These are phyloP conservation scores for Mesitornis unicolor DNA, from an alignment of 2,113 vertebrate genomes.

Conservation along the genomic window DNA sequence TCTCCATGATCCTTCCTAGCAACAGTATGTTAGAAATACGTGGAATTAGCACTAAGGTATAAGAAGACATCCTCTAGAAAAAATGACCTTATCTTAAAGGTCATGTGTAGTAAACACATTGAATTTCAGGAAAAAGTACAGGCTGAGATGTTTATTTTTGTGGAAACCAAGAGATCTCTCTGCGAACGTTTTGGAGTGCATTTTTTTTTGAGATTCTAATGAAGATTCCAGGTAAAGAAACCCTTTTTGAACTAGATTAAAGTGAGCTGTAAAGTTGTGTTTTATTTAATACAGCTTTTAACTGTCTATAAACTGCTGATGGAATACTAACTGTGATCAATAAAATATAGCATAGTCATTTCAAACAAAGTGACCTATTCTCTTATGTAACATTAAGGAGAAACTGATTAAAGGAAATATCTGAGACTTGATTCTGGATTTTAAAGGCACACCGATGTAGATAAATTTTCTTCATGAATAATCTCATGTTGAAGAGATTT, in stretches of 20 bases:
- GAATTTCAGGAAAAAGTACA: not conserved
- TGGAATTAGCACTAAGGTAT: not conserved
- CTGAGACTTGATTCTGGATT: not conserved
- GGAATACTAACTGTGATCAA: not conserved
- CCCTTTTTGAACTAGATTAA: not conserved
- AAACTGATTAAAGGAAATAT: not conserved
- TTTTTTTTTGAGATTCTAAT: not conserved
- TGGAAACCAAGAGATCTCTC: not conserved
- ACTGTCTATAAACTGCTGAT: not conserved
- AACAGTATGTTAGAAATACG: not conserved
- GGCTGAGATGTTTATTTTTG: not conserved
- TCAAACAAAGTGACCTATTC: not conserved
- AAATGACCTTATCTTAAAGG: not conserved
- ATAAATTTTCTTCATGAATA: not conserved
- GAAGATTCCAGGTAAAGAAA: not conserved
- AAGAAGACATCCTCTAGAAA: not conserved
- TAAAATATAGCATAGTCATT: not conserved
- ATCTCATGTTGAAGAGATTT: not conserved
- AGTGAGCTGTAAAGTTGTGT: not conserved
- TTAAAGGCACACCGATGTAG: not conserved
- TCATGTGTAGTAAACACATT: not conserved
- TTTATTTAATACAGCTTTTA: not conserved
- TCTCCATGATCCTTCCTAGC: not conserved
- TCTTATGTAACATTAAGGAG: not conserved
- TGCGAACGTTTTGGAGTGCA: not conserved